Base-by-base conservation (phyloP, 2,113 vertebrate species). In the Prietella phreatophila region DNA sequence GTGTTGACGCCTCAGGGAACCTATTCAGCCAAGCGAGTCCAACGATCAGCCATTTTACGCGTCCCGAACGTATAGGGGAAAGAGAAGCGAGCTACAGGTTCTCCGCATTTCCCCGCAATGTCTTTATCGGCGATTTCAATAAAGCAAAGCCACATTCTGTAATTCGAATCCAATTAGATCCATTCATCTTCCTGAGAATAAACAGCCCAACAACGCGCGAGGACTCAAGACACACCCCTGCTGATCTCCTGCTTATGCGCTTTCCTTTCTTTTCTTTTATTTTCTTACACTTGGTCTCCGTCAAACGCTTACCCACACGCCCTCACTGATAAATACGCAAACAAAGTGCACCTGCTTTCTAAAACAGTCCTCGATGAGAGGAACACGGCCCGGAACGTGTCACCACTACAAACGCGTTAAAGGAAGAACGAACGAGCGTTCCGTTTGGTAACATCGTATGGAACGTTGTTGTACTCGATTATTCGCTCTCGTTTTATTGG, bases 61-160 rank as follows among this genome's bases (percentile, higher is more conserved):
- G 91, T 91, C 85, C 83, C 91, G 88, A 61, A 80, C 90, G 91
- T 89, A 80, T 73, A 91, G 85, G 91, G 90, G 92, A 91, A 90
- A 90, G 58, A 91, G 94, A 91, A 94, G 90, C 91, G 83, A 90
- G 92, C 92, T 91, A 89, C 93, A 92, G 93, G 93, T 95, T 93
- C 93, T 94, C 93, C 86, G 88, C 92, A 90, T 91, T 88, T 87
- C 92, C 82, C 91, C 92, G 91, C 84, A 90, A 89, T 76, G 92
- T 91, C 93, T 93, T 94, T 93, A 92, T 93, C 93, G 92, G 90
- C 91, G 90, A 94, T 94, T 93, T 92, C 88, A 90, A 92, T 94
- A 92, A 92, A 93, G 90, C 91, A 92, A 92, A 93, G 90, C 91
- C 92, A 92, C 93, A 94, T 94, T 92, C 93, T 85, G 92, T 89